These are phyloP conservation scores for Hypomecis atomaria DNA, from an alignment of 2,888 invertebrate species.

Conservation along the genomic window DNA sequence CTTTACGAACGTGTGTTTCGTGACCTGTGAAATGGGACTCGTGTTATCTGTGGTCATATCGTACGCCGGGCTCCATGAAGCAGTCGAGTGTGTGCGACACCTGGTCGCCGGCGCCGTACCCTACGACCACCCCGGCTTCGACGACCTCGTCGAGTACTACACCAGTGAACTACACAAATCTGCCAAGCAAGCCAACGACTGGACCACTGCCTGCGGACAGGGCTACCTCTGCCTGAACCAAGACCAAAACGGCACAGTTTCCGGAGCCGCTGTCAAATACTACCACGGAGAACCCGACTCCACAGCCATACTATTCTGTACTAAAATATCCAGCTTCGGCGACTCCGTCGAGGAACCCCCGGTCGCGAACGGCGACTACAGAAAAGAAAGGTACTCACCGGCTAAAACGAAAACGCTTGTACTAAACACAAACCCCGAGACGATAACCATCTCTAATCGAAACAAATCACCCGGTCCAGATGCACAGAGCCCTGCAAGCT, in stretches of 20 bases:
- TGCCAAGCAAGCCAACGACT: constrained; percentile 64
- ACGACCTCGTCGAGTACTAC: constrained; percentile 74
- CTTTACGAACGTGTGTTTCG: constrained; percentile 54
- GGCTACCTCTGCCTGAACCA: constrained; percentile 75
- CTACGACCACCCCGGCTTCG: constrained; percentile 69
- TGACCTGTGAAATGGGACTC: constrained; percentile 86
- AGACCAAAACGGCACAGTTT: constrained; percentile 69
- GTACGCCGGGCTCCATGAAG: constrained; percentile 90
- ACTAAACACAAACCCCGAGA: constrained; percentile 67
- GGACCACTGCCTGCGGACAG: constrained; percentile 72
- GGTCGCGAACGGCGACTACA: constrained; percentile 72
- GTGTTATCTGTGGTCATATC: constrained; percentile 89
- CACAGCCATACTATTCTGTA: constrained; percentile 78
- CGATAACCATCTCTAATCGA: constrained; percentile 74
- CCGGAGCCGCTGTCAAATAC: constrained; percentile 74
- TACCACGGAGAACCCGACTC: constrained; percentile 72
- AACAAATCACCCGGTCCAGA: constrained; percentile 74
- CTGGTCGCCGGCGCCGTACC: constrained; percentile 77
- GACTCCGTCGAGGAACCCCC: constrained; percentile 71
- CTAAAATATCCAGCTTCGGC: constrained; percentile 82
- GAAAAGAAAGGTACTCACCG: constrained; percentile 75
- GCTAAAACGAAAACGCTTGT: constrained; percentile 76
- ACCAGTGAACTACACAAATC: constrained; percentile 65
- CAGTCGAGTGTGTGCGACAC: constrained; percentile 84
- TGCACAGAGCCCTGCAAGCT: constrained; percentile 72